These are phyloP conservation scores for Vipera ursinii DNA, from an alignment of 2,797 vertebrate genomes.

Conservation along the genomic window DNA sequence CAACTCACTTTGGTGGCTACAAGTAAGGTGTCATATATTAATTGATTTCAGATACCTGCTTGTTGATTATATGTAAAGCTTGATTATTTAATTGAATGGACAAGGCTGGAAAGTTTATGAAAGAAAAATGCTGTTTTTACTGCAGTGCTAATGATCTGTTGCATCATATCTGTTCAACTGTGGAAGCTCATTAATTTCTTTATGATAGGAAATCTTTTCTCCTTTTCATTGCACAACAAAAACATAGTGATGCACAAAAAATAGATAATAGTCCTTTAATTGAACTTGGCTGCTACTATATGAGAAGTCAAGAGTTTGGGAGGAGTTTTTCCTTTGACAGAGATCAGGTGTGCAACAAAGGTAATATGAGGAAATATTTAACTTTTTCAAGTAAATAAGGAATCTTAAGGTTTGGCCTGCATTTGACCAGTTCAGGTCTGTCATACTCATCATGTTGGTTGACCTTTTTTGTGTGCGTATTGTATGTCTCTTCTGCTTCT, in stretches of 20 bases:
- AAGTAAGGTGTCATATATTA: constrained; percentile 29
- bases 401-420: background rate
- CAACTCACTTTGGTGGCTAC: constrained; percentile 21
- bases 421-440: background rate
- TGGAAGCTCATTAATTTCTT: constrained; percentile 39
- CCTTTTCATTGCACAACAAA: constrained; percentile 32
- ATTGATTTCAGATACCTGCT: constrained; percentile 36
- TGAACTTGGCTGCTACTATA: background rate
- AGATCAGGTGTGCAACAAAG: background rate
- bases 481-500: background rate
- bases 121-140: constrained; percentile 36
- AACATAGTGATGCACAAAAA: background rate
- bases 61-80: constrained; percentile 39
- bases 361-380: background rate
- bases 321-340: background rate
- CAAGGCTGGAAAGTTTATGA: background rate
- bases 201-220: constrained; percentile 43
- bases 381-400: background rate
- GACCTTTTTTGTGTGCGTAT: background rate
- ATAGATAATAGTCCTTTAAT: constrained; percentile 41
- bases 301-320: background rate
- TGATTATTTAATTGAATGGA: constrained; percentile 44
- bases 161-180: constrained; percentile 32
- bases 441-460: background rate
- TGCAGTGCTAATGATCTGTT: constrained; percentile 46